Conservation (phyloP, 2,113 vertebrate species). For the Ranitomeya imitator region DNA sequence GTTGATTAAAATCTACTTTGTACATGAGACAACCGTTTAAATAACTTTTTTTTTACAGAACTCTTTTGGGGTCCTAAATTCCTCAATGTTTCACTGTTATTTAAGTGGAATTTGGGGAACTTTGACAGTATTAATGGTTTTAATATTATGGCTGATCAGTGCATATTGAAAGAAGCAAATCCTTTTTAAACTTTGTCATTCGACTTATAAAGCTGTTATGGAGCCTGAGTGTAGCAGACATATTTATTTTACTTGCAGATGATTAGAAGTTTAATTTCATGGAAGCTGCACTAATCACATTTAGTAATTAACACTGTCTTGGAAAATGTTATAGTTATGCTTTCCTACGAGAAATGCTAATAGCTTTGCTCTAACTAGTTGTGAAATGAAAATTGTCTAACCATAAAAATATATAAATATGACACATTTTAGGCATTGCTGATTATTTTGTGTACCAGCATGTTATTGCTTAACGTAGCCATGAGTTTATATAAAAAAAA, state of each 20-base stretch:
- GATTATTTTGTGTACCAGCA: too few relatives aligned
- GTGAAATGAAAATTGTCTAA: neutral
- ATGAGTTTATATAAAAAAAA: too few relatives aligned
- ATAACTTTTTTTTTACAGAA: too few relatives aligned
- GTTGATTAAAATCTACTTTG: too few relatives aligned
- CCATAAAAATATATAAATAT: neutral
- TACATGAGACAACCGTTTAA: too few relatives aligned
- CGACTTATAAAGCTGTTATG: neutral
- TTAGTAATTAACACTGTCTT: neutral
- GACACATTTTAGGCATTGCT: neutral
- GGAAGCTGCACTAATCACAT: slow-evolving; percentile 7
- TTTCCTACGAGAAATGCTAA: neutral
- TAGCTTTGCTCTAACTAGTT: neutral
- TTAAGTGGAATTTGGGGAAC: too few relatives aligned
- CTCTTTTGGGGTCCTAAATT: too few relatives aligned
- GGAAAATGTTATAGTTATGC: neutral
- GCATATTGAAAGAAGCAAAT: neutral
- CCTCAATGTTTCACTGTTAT: too few relatives aligned
- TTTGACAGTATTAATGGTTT: too few relatives aligned
- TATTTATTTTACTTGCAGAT: neutral
- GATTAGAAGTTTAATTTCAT: slow-evolving; percentile 8
- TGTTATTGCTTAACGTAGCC: too few relatives aligned
- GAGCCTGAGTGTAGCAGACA: neutral
- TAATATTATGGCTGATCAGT: too few relatives aligned
- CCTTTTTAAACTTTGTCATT: neutral